A percentile compares a stretch with the other conserved stretches of the same genome.
These are phyloP conservation scores for Muscicapa adusta DNA, from an alignment of 2,113 vertebrate genomes.

Conservation along the genomic window DNA sequence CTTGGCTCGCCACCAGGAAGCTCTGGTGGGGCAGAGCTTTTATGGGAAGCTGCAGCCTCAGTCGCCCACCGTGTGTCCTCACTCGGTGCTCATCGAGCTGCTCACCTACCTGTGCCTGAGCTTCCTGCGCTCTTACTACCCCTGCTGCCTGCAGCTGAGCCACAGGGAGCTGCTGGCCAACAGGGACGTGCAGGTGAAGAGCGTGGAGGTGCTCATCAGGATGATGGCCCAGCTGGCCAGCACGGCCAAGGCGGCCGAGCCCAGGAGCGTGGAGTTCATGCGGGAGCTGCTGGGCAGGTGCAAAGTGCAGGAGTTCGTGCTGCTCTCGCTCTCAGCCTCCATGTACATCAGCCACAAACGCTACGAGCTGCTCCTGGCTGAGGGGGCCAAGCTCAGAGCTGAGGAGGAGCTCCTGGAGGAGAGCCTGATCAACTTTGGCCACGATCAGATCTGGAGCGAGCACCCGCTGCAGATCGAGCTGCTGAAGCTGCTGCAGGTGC, in stretches of 20 bases:
- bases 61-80: constrained; percentile 73
- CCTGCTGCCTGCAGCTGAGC: constrained; percentile 79
- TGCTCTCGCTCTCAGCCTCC: constrained; percentile 88
- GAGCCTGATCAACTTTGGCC: constrained; percentile 82
- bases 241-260: constrained; percentile 71
- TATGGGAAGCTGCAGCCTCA: constrained; percentile 82
- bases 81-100: constrained; percentile 87
- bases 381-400: neutral
- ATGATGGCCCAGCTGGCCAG: constrained; percentile 79
- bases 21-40: constrained; percentile 86
- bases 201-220: constrained; percentile 87
- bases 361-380: constrained; percentile 41
- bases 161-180: constrained; percentile 86
- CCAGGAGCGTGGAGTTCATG: constrained; percentile 69
- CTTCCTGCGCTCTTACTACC: constrained; percentile 91
- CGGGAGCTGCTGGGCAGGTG: constrained; percentile 79
- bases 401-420: constrained; percentile 83
- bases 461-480: constrained; percentile 92
- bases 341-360: constrained; percentile 87
- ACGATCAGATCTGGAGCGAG: constrained; percentile 86
- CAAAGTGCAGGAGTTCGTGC: constrained; percentile 86
- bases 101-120: constrained; percentile 88
- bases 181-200: constrained; percentile 93
- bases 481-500: constrained; percentile 88
- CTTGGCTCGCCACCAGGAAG: constrained; percentile 90